These are phyloP conservation scores for Cottoperca gobio DNA, from an alignment of 2,797 vertebrate genomes.

Conservation along the genomic window DNA sequence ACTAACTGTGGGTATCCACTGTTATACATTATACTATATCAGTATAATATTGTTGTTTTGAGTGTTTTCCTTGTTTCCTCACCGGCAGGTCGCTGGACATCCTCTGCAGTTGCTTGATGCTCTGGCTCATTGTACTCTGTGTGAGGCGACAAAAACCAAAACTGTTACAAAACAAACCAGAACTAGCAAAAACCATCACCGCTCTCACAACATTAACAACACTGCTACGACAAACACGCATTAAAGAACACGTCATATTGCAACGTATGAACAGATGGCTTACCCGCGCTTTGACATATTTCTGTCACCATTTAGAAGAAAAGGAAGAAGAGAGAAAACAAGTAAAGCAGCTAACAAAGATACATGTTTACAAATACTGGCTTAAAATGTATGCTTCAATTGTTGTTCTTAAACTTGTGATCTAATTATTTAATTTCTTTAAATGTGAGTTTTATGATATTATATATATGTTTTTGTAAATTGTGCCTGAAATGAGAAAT, in stretches of 20 bases:
- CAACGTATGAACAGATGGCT: constrained; percentile 67
- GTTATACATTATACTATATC: no score
- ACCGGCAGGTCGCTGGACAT: constrained; percentile 87
- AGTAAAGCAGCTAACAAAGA: constrained; percentile 25
- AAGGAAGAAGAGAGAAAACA: constrained; percentile 70
- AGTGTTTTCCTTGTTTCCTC: constrained; percentile 58
- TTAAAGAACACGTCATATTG: constrained; percentile 19
- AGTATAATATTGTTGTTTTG: not conserved
- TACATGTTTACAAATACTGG: not conserved
- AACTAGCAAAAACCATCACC: constrained; percentile 15
- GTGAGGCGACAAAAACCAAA: constrained; percentile 43
- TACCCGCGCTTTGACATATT: constrained; percentile 91
- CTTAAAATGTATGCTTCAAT: not conserved
- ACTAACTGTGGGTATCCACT: not conserved
- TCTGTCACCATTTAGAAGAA: constrained; percentile 86
- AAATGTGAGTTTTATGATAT: not conserved
- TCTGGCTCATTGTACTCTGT: constrained; percentile 88
- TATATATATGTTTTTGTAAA: not conserved
- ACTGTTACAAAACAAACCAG: not conserved
- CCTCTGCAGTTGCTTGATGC: constrained; percentile 86
- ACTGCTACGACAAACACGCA: constrained; percentile 35
- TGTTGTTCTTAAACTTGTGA: not conserved
- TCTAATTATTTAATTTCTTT: not conserved
- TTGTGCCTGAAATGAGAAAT: not conserved
- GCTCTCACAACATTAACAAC: constrained; percentile 33